These are phyloP conservation scores for Paratrypauchen microcephalus DNA, from an alignment of 2,797 vertebrate genomes.

Conservation along the genomic window DNA sequence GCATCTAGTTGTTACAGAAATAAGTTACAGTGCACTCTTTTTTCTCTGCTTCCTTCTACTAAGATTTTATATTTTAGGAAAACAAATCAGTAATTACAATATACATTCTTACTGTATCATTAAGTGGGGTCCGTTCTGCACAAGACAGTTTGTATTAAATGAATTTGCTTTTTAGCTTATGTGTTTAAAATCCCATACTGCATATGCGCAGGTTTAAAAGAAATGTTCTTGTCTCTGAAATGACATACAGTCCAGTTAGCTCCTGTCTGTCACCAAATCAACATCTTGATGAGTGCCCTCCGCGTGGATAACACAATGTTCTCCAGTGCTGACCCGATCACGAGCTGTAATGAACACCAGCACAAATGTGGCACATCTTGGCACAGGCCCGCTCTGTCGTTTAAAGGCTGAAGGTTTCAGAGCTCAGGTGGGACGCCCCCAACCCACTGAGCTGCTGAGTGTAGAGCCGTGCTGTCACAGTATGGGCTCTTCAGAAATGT, in stretches of 20 bases:
- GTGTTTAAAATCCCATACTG: background rate
- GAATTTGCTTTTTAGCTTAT: background rate
- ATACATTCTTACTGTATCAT: too few relatives aligned
- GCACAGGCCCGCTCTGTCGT: conserved; percentile 48
- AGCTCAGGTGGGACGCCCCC: conserved; percentile 36
- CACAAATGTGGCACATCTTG: conserved; percentile 53
- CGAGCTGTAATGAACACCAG: conserved; percentile 67
- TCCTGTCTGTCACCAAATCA: background rate
- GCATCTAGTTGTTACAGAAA: background rate
- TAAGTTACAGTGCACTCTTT: background rate
- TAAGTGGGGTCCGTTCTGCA: too few relatives aligned
- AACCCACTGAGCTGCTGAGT: conserved; percentile 39
- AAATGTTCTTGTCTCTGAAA: background rate
- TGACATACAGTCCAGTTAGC: background rate
- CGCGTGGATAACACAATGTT: conserved; percentile 59
- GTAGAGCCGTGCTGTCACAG: conserved; percentile 31
- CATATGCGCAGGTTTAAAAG: too few relatives aligned
- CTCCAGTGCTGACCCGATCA: conserved; percentile 46
- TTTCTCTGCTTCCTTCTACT: background rate
- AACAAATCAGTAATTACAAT: background rate
- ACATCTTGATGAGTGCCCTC: background rate
- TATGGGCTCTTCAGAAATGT: conserved; percentile 12
- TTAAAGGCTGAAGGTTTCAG: conserved; percentile 47
- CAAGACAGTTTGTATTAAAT: background rate
- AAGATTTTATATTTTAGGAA: background rate